Evolutionary conservation across 2,888 invertebrate species (phyloP), one percentile per base, ranked within the genome.

Genomic region (Slavum lentiscoides): DNA sequence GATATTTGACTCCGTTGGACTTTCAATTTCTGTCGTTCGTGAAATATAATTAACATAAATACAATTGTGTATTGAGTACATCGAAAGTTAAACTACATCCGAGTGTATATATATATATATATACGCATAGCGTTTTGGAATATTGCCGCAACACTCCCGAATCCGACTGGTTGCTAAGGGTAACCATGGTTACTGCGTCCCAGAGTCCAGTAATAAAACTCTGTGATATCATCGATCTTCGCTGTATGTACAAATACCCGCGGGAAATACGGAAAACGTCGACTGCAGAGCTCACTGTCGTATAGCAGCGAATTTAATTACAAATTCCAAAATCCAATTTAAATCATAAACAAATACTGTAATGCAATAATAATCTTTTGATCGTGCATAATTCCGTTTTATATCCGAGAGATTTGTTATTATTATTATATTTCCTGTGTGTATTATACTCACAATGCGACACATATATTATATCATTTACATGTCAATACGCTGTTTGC

Each of bases 181-280:
- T 74, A 74, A 30, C 69, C 30, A 76, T 76, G 69, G 76, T 76
- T 68, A 76, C 76, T 11, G 53, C 53, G 53, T 74, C 64, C 62
- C 37, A 11, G 64, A 64, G 64, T 74, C 74, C 64, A 64, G 64
- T 74, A 64, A 21, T 62, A 73, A 74, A 74, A 74, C 74, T 64
- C 30, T 9, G 58, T 37, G 62, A 74, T 74, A 74, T 74, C 74
- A 74, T 74, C 74, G 74, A 74, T 74, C 64, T 74, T 17, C 37
- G 53, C 64, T 55, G 53, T 64, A 55, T 37, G 17, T 39, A 61
- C 43, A 74, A 64, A 74, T 64, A 64, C 53, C 62, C 62, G 53
- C 53, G n/a, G 64, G 62, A 55, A 64, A 21, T 74, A 53, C 73
- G 9, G 37, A 55, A 74, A 55, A 64, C 53, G 19, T 49, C 43